phyloP scores from a whole-genome alignment of 1,140 invertebrate species.

The Amphibalanus amphitrite region DNA sequence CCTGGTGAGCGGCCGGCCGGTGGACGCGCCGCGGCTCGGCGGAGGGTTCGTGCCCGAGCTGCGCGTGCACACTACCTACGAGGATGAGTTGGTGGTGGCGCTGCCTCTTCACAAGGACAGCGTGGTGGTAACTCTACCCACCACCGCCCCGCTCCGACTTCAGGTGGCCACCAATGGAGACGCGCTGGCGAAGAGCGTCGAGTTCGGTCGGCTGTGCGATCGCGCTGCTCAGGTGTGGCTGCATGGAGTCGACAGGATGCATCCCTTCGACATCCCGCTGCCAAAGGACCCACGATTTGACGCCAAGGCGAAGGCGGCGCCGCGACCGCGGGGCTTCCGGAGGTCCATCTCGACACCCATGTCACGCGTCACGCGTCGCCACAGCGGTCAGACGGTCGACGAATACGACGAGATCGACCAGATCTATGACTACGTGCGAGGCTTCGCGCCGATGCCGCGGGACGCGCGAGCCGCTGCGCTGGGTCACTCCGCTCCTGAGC shows the following conservation, averaged over 20 bases:
- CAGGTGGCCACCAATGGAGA: conserved; percentile 64
- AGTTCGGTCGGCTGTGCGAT: conserved; percentile 38
- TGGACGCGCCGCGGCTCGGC: conserved; percentile 39
- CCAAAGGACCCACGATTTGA: not conserved
- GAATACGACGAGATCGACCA: conserved; percentile 93
- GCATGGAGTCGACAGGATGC: conserved; percentile 68
- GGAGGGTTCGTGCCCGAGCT: conserved; percentile 58
- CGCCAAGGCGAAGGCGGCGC: not conserved
- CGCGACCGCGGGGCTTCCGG: not conserved
- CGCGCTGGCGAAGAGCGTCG: conserved; percentile 39
- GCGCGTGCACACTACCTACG: conserved; percentile 60
- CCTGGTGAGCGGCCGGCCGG: conserved; percentile 69
- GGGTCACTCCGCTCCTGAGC: not conserved
- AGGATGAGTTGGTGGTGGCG: conserved; percentile 63
- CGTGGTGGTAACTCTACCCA: conserved; percentile 50
- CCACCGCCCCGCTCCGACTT: conserved; percentile 68
- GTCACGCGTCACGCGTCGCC: conserved; percentile 28
- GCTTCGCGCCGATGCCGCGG: conserved; percentile 71
- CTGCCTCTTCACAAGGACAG: conserved; percentile 57
- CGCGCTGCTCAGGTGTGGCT: conserved; percentile 55
- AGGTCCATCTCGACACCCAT: not conserved
- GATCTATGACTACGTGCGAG: conserved; percentile 87
- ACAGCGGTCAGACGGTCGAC: conserved; percentile 37
- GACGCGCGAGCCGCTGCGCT: conserved; percentile 25
- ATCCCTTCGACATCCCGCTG: conserved; percentile 19